Base-by-base conservation (phyloP, 2,888 invertebrate genomes). In the Exephanes ischioxanthus region DNA sequence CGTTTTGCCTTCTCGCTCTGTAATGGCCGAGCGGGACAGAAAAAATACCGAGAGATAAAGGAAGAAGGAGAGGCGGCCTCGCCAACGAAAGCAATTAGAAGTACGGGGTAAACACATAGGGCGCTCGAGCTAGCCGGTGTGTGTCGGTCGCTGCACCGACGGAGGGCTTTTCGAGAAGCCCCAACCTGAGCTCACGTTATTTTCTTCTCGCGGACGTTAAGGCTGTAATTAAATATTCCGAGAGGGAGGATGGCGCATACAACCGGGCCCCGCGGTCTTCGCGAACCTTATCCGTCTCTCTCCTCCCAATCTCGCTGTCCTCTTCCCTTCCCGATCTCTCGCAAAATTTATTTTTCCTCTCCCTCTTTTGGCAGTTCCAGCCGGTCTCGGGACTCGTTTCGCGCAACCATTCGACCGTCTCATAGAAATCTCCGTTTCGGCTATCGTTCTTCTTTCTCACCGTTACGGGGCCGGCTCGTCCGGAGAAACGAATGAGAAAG, bases 21-120 rank as follows among this genome's bases (percentile, higher is more conserved):
- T 86, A 85, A 87, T 87, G 85, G 86, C 83, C 83, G 83, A 76
- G 80, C 19, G 80, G 72, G 80, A 83, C 71, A 73, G 53, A 68
- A 55, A 83, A 55, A 83, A 68, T 61, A 73, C 45, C 16, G 30
- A 51, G 55, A 66, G 33, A 58, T 19, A n/a, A 11, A 30, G 58
- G 68, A 33, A 9, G 55, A 67, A 58, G 51, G 55, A 82, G 68
- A 55, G 67, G 78, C 84, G 78, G 75, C 84, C 72, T 76, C 72
- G 45, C 45, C 19, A 80, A 86, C 90, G 87, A 85, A 89, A 92
- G 93, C 92, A 93, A 93, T 93, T 93, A 93, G 93, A 93, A 93
- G 91, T 92, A 93, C 92, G 92, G 90, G 92, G 93, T 93, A 93
- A 93, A 93, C 92, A 93, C 91, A 93, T 93, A 91, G 92, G 89